Evolutionary conservation across 2,888 invertebrate species (phyloP).

Genomic region (Leptogaster cylindrica): DNA sequence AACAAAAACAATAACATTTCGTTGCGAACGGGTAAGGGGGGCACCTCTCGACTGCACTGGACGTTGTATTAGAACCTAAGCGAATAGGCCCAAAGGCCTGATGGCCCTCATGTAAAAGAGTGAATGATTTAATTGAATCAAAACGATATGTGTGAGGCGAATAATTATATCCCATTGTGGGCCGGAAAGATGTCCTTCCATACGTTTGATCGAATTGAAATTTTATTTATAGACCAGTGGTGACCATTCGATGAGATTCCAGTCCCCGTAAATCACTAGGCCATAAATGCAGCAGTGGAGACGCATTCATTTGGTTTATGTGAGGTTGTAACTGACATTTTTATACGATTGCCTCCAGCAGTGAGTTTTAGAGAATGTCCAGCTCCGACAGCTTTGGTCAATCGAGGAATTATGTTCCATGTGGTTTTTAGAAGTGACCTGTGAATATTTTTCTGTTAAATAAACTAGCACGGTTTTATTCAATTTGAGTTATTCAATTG

Average conservation of each 20-base stretch:
- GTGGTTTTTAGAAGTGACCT: slow-evolving; percentile 12
- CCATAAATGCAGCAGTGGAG: slow-evolving; percentile 43
- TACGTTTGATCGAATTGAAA: slow-evolving; percentile 48
- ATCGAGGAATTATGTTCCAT: slow-evolving; percentile 18
- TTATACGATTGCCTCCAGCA: slow-evolving; percentile 34
- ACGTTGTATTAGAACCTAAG: not conserved
- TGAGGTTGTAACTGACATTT: slow-evolving; percentile 46
- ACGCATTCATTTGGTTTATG: slow-evolving; percentile 45
- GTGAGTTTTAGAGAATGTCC: slow-evolving; percentile 37
- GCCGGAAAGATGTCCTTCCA: slow-evolving; percentile 39
- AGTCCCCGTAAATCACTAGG: slow-evolving; percentile 42
- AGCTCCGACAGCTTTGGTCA: not conserved
- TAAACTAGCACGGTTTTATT: not conserved
- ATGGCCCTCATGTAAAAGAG: slow-evolving; percentile 41
- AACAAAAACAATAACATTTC: not conserved
- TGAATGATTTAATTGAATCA: slow-evolving; percentile 46
- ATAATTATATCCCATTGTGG: slow-evolving; percentile 44
- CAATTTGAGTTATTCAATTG: not conserved
- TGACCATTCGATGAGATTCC: slow-evolving; percentile 45
- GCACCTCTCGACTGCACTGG: not conserved
- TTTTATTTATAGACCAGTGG: slow-evolving; percentile 47
- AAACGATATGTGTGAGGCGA: slow-evolving; percentile 43
- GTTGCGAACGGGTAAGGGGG: slow-evolving; percentile 2
- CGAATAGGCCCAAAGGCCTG: slow-evolving; percentile 2
- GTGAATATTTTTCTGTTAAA: slow-evolving; percentile 3